phyloP scores from a whole-genome alignment of 2,113 vertebrate species.

The Neopipo cinnamomea region DNA sequence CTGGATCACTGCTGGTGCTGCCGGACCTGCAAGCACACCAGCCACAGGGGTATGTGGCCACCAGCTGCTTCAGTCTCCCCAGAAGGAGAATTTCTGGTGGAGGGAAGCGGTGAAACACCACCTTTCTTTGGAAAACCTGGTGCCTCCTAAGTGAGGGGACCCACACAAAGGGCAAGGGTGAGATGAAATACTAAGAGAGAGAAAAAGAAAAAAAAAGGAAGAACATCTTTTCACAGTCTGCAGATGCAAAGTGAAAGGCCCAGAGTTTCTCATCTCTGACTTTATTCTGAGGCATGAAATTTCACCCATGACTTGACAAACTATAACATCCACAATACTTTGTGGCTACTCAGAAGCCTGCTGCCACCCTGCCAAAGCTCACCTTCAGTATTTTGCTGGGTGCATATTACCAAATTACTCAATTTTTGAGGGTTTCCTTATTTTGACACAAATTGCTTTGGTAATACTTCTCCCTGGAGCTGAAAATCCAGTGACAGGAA shows the following conservation, averaged over 20 bases:
- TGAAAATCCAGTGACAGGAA: neutral
- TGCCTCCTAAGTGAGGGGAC: neutral
- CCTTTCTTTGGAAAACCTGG: neutral
- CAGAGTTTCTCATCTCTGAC: constrained; percentile 8
- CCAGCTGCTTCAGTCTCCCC: neutral
- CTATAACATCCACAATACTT: neutral
- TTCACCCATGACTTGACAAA: constrained; percentile 41
- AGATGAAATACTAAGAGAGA: neutral
- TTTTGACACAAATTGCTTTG: neutral
- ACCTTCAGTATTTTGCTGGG: neutral
- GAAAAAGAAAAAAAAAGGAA: neutral
- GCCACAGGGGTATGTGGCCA: neutral
- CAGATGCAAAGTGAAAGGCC: constrained; percentile 50
- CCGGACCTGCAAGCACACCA: neutral
- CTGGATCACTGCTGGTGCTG: neutral
- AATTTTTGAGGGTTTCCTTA: neutral
- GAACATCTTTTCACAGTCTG: neutral
- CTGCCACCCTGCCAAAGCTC: neutral
- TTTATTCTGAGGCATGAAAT: constrained; percentile 7
- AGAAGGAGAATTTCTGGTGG: neutral
- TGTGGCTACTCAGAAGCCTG: neutral
- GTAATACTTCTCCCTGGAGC: neutral
- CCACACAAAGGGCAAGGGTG: neutral
- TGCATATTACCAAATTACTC: neutral
- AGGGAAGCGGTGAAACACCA: neutral